phyloP scores from a whole-genome alignment of 2,113 vertebrate genomes.

The Rhynchomys soricoides region DNA sequence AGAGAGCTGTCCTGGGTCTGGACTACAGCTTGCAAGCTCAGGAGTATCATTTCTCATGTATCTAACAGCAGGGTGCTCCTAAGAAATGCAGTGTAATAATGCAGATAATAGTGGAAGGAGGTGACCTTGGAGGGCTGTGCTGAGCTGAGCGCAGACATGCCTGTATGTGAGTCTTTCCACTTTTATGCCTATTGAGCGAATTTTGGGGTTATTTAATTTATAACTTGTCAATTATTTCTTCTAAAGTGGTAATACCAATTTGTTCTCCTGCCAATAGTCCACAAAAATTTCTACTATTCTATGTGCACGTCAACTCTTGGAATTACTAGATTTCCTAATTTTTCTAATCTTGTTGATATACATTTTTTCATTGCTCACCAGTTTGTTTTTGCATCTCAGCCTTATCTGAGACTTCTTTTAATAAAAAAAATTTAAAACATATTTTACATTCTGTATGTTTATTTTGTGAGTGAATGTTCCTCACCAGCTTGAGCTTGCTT shows the following conservation, averaged over 20 bases:
- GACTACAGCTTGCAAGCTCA: background rate
- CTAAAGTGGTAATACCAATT: background rate
- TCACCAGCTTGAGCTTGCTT: background rate
- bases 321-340: conserved; percentile 19
- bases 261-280: background rate
- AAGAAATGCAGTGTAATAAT: background rate
- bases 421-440: background rate
- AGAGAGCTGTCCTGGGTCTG: background rate
- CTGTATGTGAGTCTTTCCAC: background rate
- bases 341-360: background rate
- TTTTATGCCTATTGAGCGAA: background rate
- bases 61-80: background rate
- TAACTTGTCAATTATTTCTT: background rate
- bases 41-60: background rate
- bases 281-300: background rate
- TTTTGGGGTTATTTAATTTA: background rate
- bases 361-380: background rate
- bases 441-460: background rate
- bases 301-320: background rate
- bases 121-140: background rate
- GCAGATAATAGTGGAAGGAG: background rate
- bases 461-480: background rate
- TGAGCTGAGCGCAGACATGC: background rate
- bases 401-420: background rate
- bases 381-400: background rate